These are phyloP conservation scores for Prionace glauca DNA, from an alignment of 2,797 vertebrate genomes.

Conservation along the genomic window DNA sequence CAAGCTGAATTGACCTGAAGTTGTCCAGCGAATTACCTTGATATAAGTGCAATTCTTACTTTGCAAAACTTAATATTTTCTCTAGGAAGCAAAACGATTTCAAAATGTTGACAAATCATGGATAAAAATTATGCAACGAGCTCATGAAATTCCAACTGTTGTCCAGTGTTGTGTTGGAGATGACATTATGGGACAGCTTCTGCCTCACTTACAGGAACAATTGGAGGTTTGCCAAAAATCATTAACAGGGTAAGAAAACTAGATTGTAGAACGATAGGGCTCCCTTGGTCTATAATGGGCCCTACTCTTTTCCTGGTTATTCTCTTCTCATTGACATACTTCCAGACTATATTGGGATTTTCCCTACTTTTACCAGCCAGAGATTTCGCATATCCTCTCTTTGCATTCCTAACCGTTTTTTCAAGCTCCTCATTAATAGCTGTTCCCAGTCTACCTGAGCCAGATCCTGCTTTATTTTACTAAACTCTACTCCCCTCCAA, in stretches of 20 bases:
- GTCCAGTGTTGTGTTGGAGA: conserved; percentile 62
- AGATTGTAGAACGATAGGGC: neutral
- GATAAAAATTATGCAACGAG: conserved; percentile 65
- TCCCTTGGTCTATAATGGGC: too few relatives aligned
- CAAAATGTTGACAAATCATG: conserved; percentile 67
- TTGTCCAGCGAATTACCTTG: neutral
- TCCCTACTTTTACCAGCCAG: too few relatives aligned
- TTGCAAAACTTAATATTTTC: neutral
- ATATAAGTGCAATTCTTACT: neutral
- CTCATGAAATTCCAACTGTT: conserved; percentile 59
- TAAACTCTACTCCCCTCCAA: too few relatives aligned
- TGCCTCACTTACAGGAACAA: conserved; percentile 62
- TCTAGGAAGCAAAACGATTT: conserved; percentile 64
- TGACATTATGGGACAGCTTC: conserved; percentile 60
- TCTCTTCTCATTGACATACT: too few relatives aligned
- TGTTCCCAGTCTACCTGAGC: too few relatives aligned
- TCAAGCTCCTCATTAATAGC: too few relatives aligned
- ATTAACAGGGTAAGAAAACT: conserved; percentile 57
- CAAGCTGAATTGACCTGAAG: neutral
- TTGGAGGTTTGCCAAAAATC: conserved; percentile 66
- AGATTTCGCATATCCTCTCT: too few relatives aligned
- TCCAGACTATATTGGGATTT: too few relatives aligned
- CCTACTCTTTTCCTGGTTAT: too few relatives aligned
- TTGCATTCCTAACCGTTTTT: too few relatives aligned
- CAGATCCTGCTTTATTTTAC: too few relatives aligned